These are phyloP conservation scores for Coptotermes formosanus DNA, from an alignment of 1,140 invertebrate genomes.

Conservation along the genomic window DNA sequence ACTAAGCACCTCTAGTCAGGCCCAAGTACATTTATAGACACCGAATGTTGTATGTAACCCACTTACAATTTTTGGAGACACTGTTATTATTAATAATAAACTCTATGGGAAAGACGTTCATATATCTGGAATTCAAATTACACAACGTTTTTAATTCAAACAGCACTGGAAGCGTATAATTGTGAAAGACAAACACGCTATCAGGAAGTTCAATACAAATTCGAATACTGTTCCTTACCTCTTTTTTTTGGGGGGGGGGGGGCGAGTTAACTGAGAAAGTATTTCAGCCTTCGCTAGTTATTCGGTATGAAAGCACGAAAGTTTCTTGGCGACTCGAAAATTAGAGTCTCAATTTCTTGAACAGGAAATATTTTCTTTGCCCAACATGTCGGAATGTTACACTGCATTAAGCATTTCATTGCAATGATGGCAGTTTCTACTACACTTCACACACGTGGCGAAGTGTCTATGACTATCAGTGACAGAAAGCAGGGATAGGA, in stretches of 20 bases:
- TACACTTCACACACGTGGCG: no score
- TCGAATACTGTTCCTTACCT: neutral
- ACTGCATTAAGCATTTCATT: no score
- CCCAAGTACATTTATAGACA: no score
- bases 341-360: neutral
- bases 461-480: no score
- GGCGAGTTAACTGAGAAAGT: neutral
- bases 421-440: no score
- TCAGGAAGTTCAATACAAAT: neutral
- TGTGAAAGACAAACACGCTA: neutral
- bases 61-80: neutral
- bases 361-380: neutral
- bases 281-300: neutral
- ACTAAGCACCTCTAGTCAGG: no score
- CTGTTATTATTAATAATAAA: conserved; percentile 16
- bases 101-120: neutral
- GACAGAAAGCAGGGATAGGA: no score
- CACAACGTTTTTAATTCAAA: neutral
- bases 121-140: neutral
- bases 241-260: neutral
- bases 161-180: neutral
- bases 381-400: neutral
- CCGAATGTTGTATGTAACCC: neutral
- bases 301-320: neutral
- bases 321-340: neutral